Base-by-base conservation (phyloP, 1,140 invertebrate species). In the Notospermus geniculatus region DNA sequence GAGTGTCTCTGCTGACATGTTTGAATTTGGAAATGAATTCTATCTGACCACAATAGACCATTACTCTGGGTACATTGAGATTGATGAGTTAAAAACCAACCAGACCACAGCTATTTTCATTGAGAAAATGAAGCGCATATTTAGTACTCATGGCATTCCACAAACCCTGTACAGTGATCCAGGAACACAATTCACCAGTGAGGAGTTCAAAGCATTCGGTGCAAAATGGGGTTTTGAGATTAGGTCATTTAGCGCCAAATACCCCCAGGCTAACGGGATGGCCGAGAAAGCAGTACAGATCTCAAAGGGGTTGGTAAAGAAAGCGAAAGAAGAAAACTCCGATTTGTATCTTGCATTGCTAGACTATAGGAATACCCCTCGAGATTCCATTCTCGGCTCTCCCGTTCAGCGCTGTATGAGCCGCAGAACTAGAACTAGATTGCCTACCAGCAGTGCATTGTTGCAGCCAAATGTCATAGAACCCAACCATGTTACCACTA, bases 31-130 rank as follows among this genome's bases (percentile, higher is more conserved):
- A 29, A 36, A 29, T 13, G 30, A 62, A 13, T 54, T 60, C 11
- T 63, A 60, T 45, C n/a, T 69, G 9, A 32, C 67, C 1, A 30
- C 59, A 15, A 52, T 55, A 28, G 63, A 70, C 41, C 62, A 65
- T 30, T 70, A 66, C 39, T 60, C 53, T 30, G 2, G 54, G 9
- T 69, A 2, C 2, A 13, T 43, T 43, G 39, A 43, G 39, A 43
- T 43, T 13, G 39, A 43, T 11, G 19, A 43, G 19, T 43, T 43
- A 43, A 13, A 19, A 13, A 11, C 39, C 11, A 19, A 43, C 19
- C 11, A 11, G 11, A 43, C 39, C 19, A 19, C 11, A 13, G 11
- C 39, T 13, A 43, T 19, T 13, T 11, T 43, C 39, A 43, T 43
- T 19, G 19, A 43, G 19, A 11, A 43, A 19, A 11, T 43, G 39